Conservation (phyloP, 2,888 invertebrate species). For the Xestia sexstrigata region DNA sequence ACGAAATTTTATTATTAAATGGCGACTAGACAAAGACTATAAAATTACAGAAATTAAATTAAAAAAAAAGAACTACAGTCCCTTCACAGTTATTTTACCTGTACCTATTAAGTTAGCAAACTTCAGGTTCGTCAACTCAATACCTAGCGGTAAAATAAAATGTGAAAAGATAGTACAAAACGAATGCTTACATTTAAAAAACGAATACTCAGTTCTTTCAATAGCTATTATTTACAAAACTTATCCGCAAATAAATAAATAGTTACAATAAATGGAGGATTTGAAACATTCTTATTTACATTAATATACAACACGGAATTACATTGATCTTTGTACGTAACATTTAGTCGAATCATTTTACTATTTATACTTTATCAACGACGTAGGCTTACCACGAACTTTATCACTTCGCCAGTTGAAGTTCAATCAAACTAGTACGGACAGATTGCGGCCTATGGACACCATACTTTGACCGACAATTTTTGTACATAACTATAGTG, state of each 20-base stretch:
- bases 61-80: constrained; percentile 17
- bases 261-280: constrained; percentile 73
- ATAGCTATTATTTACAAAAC: constrained; percentile 84
- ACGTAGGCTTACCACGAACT: constrained; percentile 37
- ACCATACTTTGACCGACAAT: too few relatives aligned
- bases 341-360: constrained; percentile 70
- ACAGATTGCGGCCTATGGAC: neutral
- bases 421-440: neutral
- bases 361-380: constrained; percentile 55
- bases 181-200: constrained; percentile 60
- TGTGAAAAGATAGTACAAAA: neutral
- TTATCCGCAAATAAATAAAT: constrained; percentile 80
- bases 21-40: constrained; percentile 58
- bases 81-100: neutral
- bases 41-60: constrained; percentile 19
- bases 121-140: neutral
- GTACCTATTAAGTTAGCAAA: neutral
- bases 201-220: constrained; percentile 76
- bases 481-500: too few relatives aligned
- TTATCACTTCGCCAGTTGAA: neutral
- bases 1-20: constrained; percentile 13
- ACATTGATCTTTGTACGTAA: constrained; percentile 88
- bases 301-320: constrained; percentile 84
- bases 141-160: neutral
- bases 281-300: constrained; percentile 85